Conservation (phyloP, 2,113 vertebrate species). For the Onychostoma macrolepis region DNA sequence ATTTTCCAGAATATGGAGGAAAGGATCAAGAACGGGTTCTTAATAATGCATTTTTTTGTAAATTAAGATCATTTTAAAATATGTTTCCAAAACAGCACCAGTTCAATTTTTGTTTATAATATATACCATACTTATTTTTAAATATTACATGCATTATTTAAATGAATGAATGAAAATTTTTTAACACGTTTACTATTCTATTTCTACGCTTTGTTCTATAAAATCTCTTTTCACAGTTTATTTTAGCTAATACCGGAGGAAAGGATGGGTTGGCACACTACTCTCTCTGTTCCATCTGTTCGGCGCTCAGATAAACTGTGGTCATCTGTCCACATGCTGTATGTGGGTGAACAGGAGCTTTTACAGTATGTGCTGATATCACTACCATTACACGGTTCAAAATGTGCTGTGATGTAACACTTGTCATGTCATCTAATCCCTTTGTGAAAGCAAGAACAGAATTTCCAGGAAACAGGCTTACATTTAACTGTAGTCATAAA, state of each 20-base stretch:
- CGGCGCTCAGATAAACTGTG: slow-evolving; percentile 5
- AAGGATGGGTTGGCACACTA: not conserved
- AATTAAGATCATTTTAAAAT: not conserved
- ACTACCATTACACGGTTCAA: not conserved
- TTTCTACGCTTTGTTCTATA: not conserved
- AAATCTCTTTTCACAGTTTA: not conserved
- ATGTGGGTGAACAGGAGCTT: slow-evolving; percentile 20
- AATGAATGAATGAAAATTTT: not conserved
- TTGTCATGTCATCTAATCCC: not conserved
- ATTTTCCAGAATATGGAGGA: not conserved
- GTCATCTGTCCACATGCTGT: slow-evolving; percentile 35
- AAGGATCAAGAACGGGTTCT: not conserved
- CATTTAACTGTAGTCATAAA: not conserved
- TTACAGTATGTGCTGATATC: slow-evolving; percentile 25
- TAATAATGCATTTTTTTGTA: not conserved
- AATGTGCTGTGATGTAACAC: not conserved
- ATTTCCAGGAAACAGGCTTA: not conserved
- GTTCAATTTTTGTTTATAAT: not conserved
- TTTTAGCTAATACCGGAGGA: not conserved
- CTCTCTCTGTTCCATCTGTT: slow-evolving; percentile 22
- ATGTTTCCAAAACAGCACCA: not conserved
- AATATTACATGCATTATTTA: not conserved
- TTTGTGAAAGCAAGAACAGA: not conserved
- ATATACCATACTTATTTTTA: not conserved
- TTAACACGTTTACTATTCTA: not conserved